Conservation (phyloP, 2,113 vertebrate species). For the Microtus oregoni region DNA sequence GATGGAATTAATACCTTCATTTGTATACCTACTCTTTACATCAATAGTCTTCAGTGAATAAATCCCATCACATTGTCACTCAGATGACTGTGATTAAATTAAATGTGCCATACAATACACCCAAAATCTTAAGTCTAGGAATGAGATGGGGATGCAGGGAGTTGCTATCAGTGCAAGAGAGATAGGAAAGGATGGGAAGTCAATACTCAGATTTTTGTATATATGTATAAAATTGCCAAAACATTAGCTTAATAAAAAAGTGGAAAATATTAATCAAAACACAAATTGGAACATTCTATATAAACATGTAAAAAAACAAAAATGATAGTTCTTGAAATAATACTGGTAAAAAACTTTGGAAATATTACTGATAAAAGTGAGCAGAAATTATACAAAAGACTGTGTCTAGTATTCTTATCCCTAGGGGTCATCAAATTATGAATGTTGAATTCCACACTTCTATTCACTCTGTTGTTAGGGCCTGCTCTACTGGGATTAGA, state of each 20-base stretch:
- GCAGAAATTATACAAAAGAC: too few relatives aligned
- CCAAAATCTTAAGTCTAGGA: background rate
- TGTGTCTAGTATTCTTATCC: background rate
- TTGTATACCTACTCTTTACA: background rate
- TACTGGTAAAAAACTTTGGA: background rate
- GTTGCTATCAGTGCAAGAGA: background rate
- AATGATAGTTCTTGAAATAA: background rate
- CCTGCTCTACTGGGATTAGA: background rate
- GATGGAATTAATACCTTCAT: background rate
- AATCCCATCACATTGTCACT: background rate
- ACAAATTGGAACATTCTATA: background rate
- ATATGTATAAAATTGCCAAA: background rate
- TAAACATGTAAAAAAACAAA: background rate
- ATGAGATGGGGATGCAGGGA: fast-evolving
- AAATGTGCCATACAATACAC: background rate
- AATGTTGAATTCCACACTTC: background rate
- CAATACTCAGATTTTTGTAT: background rate
- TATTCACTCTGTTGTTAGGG: background rate
- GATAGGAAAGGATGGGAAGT: background rate
- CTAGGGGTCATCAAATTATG: background rate
- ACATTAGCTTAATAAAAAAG: background rate
- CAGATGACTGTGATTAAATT: background rate
- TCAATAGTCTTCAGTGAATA: background rate
- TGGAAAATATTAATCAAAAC: background rate
- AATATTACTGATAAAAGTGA: background rate